phyloP scores from a whole-genome alignment of 2,113 vertebrate genomes.

The Mesitornis unicolor region DNA sequence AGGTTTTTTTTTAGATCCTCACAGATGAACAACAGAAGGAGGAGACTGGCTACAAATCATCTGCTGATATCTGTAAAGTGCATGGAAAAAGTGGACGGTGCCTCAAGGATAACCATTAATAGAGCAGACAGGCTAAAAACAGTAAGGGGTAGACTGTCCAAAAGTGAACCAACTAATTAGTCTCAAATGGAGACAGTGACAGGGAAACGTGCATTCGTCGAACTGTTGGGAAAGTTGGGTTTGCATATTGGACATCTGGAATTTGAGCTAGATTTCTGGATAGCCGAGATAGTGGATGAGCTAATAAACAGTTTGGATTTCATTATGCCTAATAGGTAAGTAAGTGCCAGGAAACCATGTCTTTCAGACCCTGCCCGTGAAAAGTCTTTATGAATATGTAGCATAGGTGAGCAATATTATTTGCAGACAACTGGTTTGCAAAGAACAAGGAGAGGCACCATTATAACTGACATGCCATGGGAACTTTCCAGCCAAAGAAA shows the following conservation, averaged over 20 bases:
- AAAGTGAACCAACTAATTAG: slow-evolving; percentile 51
- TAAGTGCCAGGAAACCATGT: slow-evolving; percentile 23
- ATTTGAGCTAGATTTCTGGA: slow-evolving; percentile 47
- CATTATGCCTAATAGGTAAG: slow-evolving; percentile 13
- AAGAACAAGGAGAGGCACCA: neutral
- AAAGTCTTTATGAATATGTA: neutral
- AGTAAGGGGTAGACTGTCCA: neutral
- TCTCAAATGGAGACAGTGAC: slow-evolving; percentile 45
- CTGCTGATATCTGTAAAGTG: neutral
- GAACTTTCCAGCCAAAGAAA: neutral
- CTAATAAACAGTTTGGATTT: slow-evolving; percentile 61
- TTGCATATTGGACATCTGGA: slow-evolving; percentile 55
- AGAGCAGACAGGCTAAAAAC: slow-evolving; percentile 44
- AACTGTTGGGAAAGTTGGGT: slow-evolving; percentile 31
- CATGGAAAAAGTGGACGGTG: slow-evolving; percentile 19
- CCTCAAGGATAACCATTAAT: slow-evolving; percentile 12
- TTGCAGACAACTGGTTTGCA: neutral
- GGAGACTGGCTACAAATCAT: neutral
- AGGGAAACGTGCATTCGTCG: neutral
- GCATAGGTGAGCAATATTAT: slow-evolving; percentile 1
- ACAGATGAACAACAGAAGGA: neutral
- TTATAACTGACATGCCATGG: neutral
- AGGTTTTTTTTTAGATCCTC: neutral
- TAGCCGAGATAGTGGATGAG: slow-evolving; percentile 43
- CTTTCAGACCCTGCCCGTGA: neutral